Conservation (phyloP, 35 echinoderm and acorn worm genomes). For the Eucidaris tribuloides region DNA sequence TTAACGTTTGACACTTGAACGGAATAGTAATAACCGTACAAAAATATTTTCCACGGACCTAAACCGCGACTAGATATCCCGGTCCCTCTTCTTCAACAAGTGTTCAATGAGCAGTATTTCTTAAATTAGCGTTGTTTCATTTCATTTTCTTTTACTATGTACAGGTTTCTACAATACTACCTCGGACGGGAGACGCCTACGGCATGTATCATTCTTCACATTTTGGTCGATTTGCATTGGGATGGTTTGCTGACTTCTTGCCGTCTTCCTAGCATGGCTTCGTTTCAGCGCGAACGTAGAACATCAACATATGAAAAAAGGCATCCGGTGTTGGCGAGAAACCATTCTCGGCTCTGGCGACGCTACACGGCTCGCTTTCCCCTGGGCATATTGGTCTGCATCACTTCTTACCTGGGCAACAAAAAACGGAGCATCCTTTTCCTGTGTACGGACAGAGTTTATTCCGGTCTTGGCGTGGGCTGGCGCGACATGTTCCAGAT, state of each 20-base stretch:
- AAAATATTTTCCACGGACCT: too few species aligned
- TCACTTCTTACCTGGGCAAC: slow-evolving; percentile 66
- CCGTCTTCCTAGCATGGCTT: slow-evolving; percentile 45
- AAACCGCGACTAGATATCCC: too few species aligned
- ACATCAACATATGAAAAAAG: slow-evolving; percentile 12
- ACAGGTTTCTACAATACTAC: slow-evolving; percentile 73
- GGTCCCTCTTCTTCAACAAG: too few species aligned
- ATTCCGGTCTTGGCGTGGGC: slow-evolving; percentile 57
- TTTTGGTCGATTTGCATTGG: slow-evolving; percentile 38
- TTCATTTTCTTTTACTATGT: too few species aligned
- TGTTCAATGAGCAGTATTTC: too few species aligned
- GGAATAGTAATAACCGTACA: too few species aligned
- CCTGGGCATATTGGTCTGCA: slow-evolving; percentile 54
- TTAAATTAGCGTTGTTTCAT: too few species aligned
- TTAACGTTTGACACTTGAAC: too few species aligned
- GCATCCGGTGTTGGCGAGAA: neutral
- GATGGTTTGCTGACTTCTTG: slow-evolving; percentile 44
- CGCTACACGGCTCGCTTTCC: slow-evolving; percentile 63
- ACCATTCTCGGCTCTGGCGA: slow-evolving; percentile 9
- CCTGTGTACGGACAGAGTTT: slow-evolving; percentile 53
- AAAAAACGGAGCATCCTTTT: slow-evolving; percentile 42
- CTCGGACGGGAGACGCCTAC: slow-evolving; percentile 40
- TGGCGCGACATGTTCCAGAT: slow-evolving; percentile 53
- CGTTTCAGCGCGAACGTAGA: slow-evolving; percentile 26
- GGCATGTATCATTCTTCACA: slow-evolving; percentile 42